A percentile compares a stretch with the other conserved stretches of the same genome.
These are phyloP conservation scores for Desoria tigrina DNA, from an alignment of 2,888 invertebrate species.

Conservation along the genomic window DNA sequence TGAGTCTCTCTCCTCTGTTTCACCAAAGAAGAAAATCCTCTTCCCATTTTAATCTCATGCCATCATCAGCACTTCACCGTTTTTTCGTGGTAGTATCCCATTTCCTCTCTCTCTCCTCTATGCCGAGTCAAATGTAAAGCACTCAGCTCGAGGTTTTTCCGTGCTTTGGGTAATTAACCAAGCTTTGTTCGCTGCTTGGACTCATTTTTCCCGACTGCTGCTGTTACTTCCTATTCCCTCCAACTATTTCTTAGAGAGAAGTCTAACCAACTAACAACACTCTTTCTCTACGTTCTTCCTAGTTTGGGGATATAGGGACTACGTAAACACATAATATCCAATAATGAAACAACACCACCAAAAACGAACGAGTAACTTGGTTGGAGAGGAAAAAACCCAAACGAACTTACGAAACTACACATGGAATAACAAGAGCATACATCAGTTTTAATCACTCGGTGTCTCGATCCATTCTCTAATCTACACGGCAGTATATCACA, in stretches of 20 bases:
- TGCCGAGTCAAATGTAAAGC: constrained; percentile 53
- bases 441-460: constrained; percentile 53
- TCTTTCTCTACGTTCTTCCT: constrained; percentile 6
- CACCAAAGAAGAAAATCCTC: constrained; percentile 49
- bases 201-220: constrained; percentile 50
- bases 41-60: constrained; percentile 54
- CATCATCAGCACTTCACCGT: constrained; percentile 54
- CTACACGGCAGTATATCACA: constrained; percentile 48
- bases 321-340: too few species aligned
- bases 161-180: constrained; percentile 54
- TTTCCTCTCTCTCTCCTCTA: too few species aligned
- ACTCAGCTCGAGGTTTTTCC: constrained; percentile 52
- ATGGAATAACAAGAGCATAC: constrained; percentile 49
- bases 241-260: neutral
- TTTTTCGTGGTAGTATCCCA: constrained; percentile 48
- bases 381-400: constrained; percentile 8
- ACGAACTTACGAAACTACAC: constrained; percentile 15
- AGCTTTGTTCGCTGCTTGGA: constrained; percentile 53
- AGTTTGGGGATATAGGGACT: too few species aligned
- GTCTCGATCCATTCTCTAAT: constrained; percentile 49
- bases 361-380: neutral
- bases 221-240: neutral
- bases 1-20: constrained; percentile 20
- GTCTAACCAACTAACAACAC: neutral
- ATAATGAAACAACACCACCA: neutral